Percentiles rank a stretch among this genome's conserved stretches.
These are phyloP conservation scores for Potorous gilbertii DNA, from an alignment of 2,797 vertebrate species.

Conservation along the genomic window DNA sequence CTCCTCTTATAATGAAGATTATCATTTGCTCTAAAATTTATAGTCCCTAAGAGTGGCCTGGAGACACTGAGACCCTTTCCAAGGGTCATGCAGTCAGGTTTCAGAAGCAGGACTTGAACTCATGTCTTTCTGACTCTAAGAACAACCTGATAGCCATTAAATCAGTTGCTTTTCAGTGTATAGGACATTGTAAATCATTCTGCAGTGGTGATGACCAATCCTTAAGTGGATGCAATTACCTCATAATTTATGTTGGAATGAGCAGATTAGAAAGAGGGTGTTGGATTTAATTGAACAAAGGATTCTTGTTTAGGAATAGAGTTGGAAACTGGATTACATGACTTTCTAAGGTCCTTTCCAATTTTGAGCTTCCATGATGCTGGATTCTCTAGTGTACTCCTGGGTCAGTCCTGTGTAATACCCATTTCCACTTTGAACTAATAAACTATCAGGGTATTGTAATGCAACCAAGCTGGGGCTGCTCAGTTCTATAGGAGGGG, in stretches of 20 bases:
- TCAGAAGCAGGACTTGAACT: neutral
- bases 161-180: neutral
- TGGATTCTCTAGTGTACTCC: neutral
- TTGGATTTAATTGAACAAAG: neutral
- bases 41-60: neutral
- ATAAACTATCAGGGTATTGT: neutral
- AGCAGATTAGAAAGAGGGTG: neutral
- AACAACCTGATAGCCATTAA: neutral
- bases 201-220: neutral
- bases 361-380: neutral
- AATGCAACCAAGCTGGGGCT: neutral
- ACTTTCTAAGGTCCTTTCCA: neutral
- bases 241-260: neutral
- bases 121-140: neutral
- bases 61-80: neutral
- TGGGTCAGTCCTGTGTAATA: neutral
- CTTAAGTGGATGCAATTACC: neutral
- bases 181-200: too few species aligned
- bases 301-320: conserved; percentile 19
- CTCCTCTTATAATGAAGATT: neutral
- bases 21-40: neutral
- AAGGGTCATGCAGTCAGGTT: neutral
- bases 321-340: neutral
- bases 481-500: neutral
- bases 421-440: neutral